These are phyloP conservation scores for Tenebrio molitor DNA, from an alignment of 1,140 invertebrate species.

Conservation along the genomic window DNA sequence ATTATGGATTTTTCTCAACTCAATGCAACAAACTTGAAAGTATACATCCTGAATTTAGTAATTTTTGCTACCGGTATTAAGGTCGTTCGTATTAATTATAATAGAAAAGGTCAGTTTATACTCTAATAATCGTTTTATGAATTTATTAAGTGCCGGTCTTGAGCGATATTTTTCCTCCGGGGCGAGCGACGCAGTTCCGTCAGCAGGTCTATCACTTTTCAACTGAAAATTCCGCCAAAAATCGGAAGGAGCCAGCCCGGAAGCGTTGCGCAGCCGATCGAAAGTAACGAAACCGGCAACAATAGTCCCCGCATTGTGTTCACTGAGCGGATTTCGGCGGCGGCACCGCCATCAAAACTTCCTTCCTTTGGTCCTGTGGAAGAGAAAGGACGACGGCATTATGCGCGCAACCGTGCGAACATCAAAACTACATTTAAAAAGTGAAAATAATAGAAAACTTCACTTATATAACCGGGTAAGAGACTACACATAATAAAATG, in stretches of 20 bases:
- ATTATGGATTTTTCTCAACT: constrained; percentile 40
- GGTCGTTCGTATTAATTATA: constrained; percentile 52
- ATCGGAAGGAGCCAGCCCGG: too few species aligned
- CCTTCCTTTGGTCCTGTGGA: constrained; percentile 41
- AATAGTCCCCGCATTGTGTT: constrained; percentile 37
- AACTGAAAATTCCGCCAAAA: background rate
- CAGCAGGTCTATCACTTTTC: too few species aligned
- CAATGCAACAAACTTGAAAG: constrained; percentile 52
- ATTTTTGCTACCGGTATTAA: constrained; percentile 51
- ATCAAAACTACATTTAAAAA: constrained; percentile 63
- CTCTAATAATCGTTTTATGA: constrained; percentile 50
- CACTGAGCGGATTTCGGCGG: constrained; percentile 11
- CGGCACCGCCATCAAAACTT: constrained; percentile 35
- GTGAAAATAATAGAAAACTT: constrained; percentile 66
- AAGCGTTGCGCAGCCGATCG: constrained; percentile 41
- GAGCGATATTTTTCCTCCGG: constrained; percentile 7
- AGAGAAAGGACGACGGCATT: constrained; percentile 48
- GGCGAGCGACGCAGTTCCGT: constrained; percentile 32
- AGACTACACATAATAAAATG: constrained; percentile 62
- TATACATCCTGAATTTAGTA: constrained; percentile 55
- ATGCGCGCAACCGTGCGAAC: constrained; percentile 35
- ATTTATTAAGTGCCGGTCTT: constrained; percentile 34
- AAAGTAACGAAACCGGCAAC: constrained; percentile 37
- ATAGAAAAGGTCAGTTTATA: constrained; percentile 52
- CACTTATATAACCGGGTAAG: constrained; percentile 63